Base-by-base conservation (phyloP, 2,113 vertebrate species). In the Passer domesticus region DNA sequence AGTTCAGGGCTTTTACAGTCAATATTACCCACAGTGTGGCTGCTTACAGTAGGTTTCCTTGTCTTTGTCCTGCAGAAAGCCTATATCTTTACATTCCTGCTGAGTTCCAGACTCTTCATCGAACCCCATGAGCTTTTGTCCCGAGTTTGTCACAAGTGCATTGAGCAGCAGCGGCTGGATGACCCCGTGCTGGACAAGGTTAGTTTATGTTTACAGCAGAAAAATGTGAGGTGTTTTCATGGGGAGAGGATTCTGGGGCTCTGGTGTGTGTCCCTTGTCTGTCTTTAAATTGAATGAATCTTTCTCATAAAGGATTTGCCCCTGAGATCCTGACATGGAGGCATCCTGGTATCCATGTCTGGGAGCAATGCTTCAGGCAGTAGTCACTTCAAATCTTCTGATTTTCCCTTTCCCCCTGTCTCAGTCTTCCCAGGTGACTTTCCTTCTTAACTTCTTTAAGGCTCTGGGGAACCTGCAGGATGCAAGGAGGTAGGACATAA, bases 61-160 rank as follows among this genome's bases (percentile, higher is more conserved):
- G 33, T 85, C 52, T 87, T 49, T 47, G 53, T 83, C 92, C 95
- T 47, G 35, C 97, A 99, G 99, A 99, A 99, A 98, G 98, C 98
- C 94, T 99, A 99, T 58, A 98, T 99, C 97, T 99, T 99, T 94
- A 99, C 98, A 95, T 99, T 99, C 97, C 98, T 99, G 96, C 98
- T 99, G 97, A 99, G 99, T 73, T 98, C 98, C 39, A 98, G 98
- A 75, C 98, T 99, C 95, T 99, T 99, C 98, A 99, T 99, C 9
- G 97, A 99, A 87, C 99, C 99, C 67, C 97, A 97, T 68, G 99
- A 99, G 95, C 98, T 99, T 95, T 97, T 99, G 96, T 98, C 98
- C 87, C 97, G 97, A 10, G 98, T 99, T 84, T 99, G 99, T 94
- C 98, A 98, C 97, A 98, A 98, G 96, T 99, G 99, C 97, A 98